Base-by-base conservation (phyloP, 1,140 invertebrate genomes). In the Choristoneura fumiferana region DNA sequence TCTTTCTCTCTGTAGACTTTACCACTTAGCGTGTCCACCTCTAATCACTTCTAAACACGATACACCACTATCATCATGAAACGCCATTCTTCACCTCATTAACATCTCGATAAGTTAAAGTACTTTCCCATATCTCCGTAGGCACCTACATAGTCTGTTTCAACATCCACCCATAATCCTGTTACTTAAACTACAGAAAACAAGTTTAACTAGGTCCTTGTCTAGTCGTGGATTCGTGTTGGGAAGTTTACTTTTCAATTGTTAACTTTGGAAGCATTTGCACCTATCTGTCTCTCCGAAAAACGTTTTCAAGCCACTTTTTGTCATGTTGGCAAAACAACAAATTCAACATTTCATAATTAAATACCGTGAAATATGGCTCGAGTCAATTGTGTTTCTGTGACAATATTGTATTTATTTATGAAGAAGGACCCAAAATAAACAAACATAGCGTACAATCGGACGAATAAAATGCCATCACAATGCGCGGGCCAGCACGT, bases 331-430 rank as follows among this genome's bases (percentile, higher is more conserved):
- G 69, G 68, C 72, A 76, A 80, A 82, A 82, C 58, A 66, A 60
- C 14, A 65, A 53, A 70, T 57, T 54, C 36, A 56, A 56, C 60
- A 65, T 69, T 72, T 62, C 57, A 65, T 73, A 77, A 84, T 84
- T 77, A 80, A 64, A 68, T 57, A 80, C 76, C 77, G 78, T 86
- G 76, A 89, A 87, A 89, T 83, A 82, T 80, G 74, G 70, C 65
- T 60, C 61, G 54, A 69, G 57, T 69, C 76, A 73, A 82, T 84
- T 83, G 74, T 78, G 69, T 67, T 68, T 69, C 69, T 71, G 69
- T 75, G 67, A 83, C 82, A 87, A 86, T 81, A 67, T 72, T 62
- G 66, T 81, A 77, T 89, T 86, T 81, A 77, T 89, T 86, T 87
- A 84, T 76, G 69, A 71, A 73, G 82, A 84, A 81, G 76, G 78